A percentile compares a stretch with the other conserved stretches of the same genome.
Conservation (phyloP, 2,888 invertebrate species). For the Callyntrura sp. region DNA sequence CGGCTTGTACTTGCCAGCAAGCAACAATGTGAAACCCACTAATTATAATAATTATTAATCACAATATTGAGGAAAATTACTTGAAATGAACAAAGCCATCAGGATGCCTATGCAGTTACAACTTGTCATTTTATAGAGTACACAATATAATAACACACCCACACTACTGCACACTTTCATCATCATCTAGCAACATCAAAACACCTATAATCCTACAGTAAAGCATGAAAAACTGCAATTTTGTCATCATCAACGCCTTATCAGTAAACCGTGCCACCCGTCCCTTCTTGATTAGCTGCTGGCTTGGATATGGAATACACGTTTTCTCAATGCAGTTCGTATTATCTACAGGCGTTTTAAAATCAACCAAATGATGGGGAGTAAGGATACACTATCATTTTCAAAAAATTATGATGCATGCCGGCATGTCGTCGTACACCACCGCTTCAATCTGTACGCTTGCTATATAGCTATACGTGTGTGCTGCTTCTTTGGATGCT, state of each 20-base stretch:
- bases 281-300: conserved; percentile 31
- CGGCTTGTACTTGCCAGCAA: conserved; percentile 34
- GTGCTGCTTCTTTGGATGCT: neutral
- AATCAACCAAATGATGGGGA: neutral
- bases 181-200: conserved; percentile 4
- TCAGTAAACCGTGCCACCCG: neutral
- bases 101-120: conserved; percentile 23
- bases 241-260: conserved; percentile 28
- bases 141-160: conserved; percentile 36
- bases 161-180: conserved; percentile 39
- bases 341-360: conserved; percentile 32
- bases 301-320: neutral
- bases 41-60: conserved; percentile 49
- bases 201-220: neutral
- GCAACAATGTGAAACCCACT: conserved; percentile 36
- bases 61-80: conserved; percentile 51
- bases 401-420: neutral
- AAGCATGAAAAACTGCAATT: conserved; percentile 7
- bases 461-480: too few relatives aligned
- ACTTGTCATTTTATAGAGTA: conserved; percentile 48
- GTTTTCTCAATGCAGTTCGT: neutral
- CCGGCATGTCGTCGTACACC: conserved; percentile 20
- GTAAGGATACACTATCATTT: neutral
- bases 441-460: too few relatives aligned
- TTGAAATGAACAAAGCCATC: conserved; percentile 33